Evolutionary conservation across 2,113 vertebrate genomes (phyloP).

Genomic region (Diphyllodes magnificus): DNA sequence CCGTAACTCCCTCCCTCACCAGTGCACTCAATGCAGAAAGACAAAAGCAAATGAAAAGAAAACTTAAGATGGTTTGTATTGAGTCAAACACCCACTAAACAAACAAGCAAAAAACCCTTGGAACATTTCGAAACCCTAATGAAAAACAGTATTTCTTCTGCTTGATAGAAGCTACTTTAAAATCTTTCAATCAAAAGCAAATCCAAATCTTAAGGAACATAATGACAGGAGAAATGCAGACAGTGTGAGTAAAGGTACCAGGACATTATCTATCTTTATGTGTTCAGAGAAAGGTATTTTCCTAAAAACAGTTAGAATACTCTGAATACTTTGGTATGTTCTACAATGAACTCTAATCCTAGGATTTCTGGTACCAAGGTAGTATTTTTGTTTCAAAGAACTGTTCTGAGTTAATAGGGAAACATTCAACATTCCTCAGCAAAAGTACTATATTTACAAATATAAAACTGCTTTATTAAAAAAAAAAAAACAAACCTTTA

Average conservation of each 20-base stretch:
- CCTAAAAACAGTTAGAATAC: background rate
- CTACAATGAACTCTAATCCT: background rate
- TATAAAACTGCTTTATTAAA: background rate
- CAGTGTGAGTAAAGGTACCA: rapidly evolving
- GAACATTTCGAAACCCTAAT: background rate
- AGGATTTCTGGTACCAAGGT: background rate
- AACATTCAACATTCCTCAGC: background rate
- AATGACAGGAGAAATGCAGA: background rate
- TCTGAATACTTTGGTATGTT: background rate
- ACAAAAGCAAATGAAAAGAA: background rate
- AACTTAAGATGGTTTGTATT: background rate
- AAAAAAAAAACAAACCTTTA: too few species aligned
- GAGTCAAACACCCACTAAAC: background rate
- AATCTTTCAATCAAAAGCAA: background rate
- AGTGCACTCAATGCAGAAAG: background rate
- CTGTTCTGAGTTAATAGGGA: background rate
- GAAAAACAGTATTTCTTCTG: background rate
- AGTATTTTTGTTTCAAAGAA: background rate
- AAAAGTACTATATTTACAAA: background rate
- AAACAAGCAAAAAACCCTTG: background rate
- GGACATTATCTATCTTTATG: background rate
- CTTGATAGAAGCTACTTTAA: background rate
- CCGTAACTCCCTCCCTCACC: background rate
- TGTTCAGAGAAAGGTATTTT: background rate
- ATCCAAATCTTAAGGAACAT: background rate